Evolutionary conservation across 2,797 vertebrate genomes (phyloP), one percentile per base, ranked within the genome.

Genomic region (Acanthopagrus latus): DNA sequence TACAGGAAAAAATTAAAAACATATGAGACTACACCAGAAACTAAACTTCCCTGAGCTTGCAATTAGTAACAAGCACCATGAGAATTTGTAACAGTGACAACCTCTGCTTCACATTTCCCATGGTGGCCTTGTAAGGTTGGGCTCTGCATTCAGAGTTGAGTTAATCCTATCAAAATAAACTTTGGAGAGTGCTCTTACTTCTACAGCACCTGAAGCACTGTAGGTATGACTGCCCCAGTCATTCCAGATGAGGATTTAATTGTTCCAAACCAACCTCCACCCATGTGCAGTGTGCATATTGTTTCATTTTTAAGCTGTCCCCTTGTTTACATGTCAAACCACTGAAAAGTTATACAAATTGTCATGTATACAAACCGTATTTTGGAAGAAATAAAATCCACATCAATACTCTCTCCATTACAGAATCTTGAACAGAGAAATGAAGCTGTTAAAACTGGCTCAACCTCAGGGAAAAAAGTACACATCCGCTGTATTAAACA

Each of bases 151-250:
- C 54, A 80, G 76, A 80, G 71, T 86, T 85, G 79, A 80, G 76
- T 91, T 90, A 92, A 91, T 76, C 71, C 75, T 91, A 75, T 87
- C 84, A 93, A 95, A 95, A 95, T 83, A 93, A 91, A 92, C 91
- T 78, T 54, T 71, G 29, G 27, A 59, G 18, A 54, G 56, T 21
- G 44, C 56, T 65, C 64, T 77, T 58, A 56, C 64, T 73, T 66
- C 17, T 48, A 21, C 68, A 78, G 48, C 78, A 86, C 89, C 88
- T 86, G 74, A 70, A 79, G 29, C 25, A 43, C n/a, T 78, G 50
- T 65, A 76, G 60, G 59, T 74, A 71, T 20, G 56, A 76, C 38
- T 73, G 46, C 43, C 54, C 43, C 67, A 64, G 59, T 60, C 69
- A 74, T 78, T 87, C 68, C 46, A 85, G 18, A 68, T 62, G 70